Base-by-base conservation (phyloP, 2,797 vertebrate species). In the Chiroxiphia lanceolata region DNA sequence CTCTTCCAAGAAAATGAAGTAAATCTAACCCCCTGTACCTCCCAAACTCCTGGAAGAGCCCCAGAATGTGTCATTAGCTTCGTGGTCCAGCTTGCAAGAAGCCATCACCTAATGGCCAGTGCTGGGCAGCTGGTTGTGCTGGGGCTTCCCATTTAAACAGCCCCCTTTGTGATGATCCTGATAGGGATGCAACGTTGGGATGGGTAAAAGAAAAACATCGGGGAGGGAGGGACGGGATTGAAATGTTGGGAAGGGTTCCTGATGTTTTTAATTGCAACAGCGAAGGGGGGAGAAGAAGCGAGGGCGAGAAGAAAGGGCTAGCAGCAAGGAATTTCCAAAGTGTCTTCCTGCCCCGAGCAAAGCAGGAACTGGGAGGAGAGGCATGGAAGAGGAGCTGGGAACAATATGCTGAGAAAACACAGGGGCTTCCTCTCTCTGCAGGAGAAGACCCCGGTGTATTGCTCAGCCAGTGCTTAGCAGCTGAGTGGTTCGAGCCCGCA, bases 311-410 rank as follows among this genome's bases (percentile, higher is more conserved):
- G 97, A 98, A 97, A 97, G 89, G 86, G 98, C 98, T 98, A 99
- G 99, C 98, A 98, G 98, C 98, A 98, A 98, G 99, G 99, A 99
- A 99, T 99, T 97, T 98, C 98, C 98, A 97, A 97, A 98, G 97
- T 92, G 97, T 96, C 96, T 98, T 98, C 98, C 98, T 98, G 98
- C 96, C 96, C 96, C 60, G 34, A 97, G 98, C 96, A 97, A 97
- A 98, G 97, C 97, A 97, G 96, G 98, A 98, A 97, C 96, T 96
- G 96, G 98, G 97, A 97, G 97, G 96, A 92, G 98, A 98, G 98
- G 97, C 97, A 98, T 97, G 98, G 98, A 97, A 98, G 97, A 98
- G 91, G 98, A 98, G 98, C 90, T 95, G 88, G 96, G 95, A 98
- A 99, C 99, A 99, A 99, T 98, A 96, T 97, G 93, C 85, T 79